Conservation (phyloP, 1,140 invertebrate genomes). For the Aethina tumida region DNA sequence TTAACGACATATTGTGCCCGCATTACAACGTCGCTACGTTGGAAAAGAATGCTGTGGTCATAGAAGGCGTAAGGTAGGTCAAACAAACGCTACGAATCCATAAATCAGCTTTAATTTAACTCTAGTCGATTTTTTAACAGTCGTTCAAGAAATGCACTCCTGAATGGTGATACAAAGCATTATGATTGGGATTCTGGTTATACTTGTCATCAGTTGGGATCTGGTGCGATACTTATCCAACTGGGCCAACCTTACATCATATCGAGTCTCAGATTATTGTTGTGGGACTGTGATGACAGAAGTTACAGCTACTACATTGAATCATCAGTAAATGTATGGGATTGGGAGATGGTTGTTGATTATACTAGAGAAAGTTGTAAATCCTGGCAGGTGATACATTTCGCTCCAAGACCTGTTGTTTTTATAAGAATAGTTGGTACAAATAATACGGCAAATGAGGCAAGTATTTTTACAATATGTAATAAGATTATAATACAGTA, state of each 20-base stretch:
- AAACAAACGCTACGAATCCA: background rate
- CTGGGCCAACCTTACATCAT: constrained; percentile 89
- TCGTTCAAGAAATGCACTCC: constrained; percentile 82
- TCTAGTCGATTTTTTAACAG: constrained; percentile 40
- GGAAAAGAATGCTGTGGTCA: constrained; percentile 78
- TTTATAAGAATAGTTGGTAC: constrained; percentile 93
- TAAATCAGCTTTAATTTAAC: background rate
- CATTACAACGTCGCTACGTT: constrained; percentile 87
- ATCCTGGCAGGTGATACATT: constrained; percentile 88
- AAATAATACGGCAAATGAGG: constrained; percentile 94
- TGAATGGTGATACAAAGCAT: constrained; percentile 88
- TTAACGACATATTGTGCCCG: constrained; percentile 75
- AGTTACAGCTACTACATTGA: constrained; percentile 95
- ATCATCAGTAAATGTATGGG: constrained; percentile 83
- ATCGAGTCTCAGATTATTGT: constrained; percentile 77
- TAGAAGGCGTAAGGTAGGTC: constrained; percentile 77
- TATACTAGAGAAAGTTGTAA: constrained; percentile 64
- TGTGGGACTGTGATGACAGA: constrained; percentile 98
- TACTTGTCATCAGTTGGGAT: constrained; percentile 96
- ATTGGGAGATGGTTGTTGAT: constrained; percentile 81
- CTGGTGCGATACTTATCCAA: constrained; percentile 88
- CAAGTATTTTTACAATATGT: constrained; percentile 31
- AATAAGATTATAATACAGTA: background rate
- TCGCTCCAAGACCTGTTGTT: constrained; percentile 74
- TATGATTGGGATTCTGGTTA: constrained; percentile 99